These are phyloP conservation scores for Podilymbus podiceps DNA, from an alignment of 2,113 vertebrate genomes.

Conservation along the genomic window DNA sequence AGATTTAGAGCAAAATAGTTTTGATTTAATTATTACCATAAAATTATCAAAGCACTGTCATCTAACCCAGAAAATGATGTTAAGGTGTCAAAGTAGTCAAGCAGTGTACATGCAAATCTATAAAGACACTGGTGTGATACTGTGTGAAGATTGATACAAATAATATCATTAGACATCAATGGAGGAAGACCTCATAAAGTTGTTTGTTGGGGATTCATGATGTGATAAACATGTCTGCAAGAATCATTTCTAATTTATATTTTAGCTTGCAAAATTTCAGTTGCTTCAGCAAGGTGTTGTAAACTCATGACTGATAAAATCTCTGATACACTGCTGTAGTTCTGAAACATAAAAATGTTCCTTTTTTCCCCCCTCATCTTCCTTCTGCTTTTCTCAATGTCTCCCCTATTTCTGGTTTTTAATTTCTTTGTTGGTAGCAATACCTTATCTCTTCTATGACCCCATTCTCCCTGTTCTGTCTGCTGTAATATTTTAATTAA, in stretches of 20 bases:
- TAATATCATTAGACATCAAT: background rate
- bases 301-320: background rate
- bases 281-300: background rate
- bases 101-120: background rate
- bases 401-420: background rate
- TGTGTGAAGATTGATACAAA: background rate
- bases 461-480: background rate
- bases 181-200: background rate
- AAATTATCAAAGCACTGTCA: slow-evolving; percentile 6
- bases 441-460: background rate
- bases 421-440: background rate
- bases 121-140: background rate
- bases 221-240: background rate
- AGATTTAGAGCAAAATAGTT: background rate
- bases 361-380: fast-evolving
- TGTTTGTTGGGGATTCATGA: background rate
- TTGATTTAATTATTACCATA: slow-evolving; percentile 43
- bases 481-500: background rate
- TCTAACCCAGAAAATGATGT: background rate
- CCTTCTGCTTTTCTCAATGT: background rate
- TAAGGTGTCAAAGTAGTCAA: slow-evolving; percentile 1
- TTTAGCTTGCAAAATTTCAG: background rate
- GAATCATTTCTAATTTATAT: background rate
- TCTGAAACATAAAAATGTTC: background rate
- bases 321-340: background rate